These are phyloP conservation scores for Pheosia gnoma DNA, from an alignment of 2,888 invertebrate species.

Conservation along the genomic window DNA sequence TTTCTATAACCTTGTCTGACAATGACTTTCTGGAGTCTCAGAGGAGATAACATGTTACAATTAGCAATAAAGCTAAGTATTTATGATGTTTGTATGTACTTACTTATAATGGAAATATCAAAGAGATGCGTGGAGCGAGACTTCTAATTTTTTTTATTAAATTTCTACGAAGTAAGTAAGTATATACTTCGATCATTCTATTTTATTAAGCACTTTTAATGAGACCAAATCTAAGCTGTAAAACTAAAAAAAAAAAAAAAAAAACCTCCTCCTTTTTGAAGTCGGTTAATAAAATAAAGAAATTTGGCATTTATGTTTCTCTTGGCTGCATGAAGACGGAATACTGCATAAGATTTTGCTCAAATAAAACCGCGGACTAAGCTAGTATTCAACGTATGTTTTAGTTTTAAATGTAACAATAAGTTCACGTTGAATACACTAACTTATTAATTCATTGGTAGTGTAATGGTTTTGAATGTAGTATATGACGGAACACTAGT, in stretches of 20 bases:
- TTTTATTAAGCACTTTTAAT: neutral
- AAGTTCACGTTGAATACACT: too few relatives aligned
- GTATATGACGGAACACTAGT: too few relatives aligned
- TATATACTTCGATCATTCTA: neutral
- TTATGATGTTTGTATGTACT: constrained; percentile 11
- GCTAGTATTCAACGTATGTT: too few relatives aligned
- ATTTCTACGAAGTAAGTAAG: neutral
- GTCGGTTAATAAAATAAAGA: neutral
- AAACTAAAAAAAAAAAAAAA: too few relatives aligned
- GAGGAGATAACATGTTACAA: constrained; percentile 31
- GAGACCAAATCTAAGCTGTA: neutral
- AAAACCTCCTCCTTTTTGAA: too few relatives aligned
- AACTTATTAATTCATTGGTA: too few relatives aligned
- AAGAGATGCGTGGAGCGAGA: constrained; percentile 7
- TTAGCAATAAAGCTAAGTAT: constrained; percentile 26
- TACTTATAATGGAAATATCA: constrained; percentile 12
- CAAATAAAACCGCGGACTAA: too few relatives aligned
- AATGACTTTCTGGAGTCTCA: constrained; percentile 28
- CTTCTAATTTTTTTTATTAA: neutral
- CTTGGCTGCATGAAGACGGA: neutral
- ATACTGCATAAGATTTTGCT: too few relatives aligned
- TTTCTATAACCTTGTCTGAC: constrained; percentile 27
- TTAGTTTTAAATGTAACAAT: too few relatives aligned
- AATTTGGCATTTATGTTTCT: neutral
- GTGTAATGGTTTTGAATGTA: too few relatives aligned